These are phyloP conservation scores for Peromyscus attwateri DNA, from an alignment of 2,797 vertebrate species.

Conservation along the genomic window DNA sequence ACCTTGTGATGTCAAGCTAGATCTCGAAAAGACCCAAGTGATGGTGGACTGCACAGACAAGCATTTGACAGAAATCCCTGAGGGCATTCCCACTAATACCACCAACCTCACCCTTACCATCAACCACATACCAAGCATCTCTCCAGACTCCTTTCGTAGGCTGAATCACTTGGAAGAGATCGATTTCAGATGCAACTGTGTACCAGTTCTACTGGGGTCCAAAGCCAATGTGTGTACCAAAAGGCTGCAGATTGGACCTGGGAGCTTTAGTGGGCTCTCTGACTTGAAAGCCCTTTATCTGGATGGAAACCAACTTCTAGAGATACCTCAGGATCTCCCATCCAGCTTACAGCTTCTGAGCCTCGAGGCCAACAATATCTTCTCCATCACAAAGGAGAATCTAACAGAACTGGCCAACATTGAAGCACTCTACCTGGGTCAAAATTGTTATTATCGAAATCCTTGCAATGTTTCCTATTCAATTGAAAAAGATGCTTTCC, in stretches of 20 bases:
- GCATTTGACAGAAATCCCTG: conserved; percentile 89
- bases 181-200: conserved; percentile 97
- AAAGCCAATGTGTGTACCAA: conserved; percentile 91
- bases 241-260: conserved; percentile 86
- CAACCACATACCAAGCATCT: conserved; percentile 93
- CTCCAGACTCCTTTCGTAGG: conserved; percentile 89
- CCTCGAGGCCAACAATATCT: conserved; percentile 95
- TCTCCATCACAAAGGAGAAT: conserved; percentile 89
- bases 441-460: conserved; percentile 98
- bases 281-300: conserved; percentile 93
- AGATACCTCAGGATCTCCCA: conserved; percentile 93
- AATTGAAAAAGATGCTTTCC: conserved; percentile 92
- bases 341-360: conserved; percentile 92
- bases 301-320: conserved; percentile 94
- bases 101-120: conserved; percentile 97
- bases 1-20: conserved; percentile 92
- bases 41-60: conserved; percentile 94
- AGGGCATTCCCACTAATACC: conserved; percentile 92
- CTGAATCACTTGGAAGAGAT: conserved; percentile 94
- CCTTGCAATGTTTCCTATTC: conserved; percentile 94
- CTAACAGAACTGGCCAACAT: conserved; percentile 91
- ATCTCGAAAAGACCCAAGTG: conserved; percentile 84
- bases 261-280: conserved; percentile 90
- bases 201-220: conserved; percentile 93
- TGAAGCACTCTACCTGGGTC: conserved; percentile 93